Evolutionary conservation across 2,888 invertebrate genomes (phyloP).

Genomic region (Bombylius major): DNA sequence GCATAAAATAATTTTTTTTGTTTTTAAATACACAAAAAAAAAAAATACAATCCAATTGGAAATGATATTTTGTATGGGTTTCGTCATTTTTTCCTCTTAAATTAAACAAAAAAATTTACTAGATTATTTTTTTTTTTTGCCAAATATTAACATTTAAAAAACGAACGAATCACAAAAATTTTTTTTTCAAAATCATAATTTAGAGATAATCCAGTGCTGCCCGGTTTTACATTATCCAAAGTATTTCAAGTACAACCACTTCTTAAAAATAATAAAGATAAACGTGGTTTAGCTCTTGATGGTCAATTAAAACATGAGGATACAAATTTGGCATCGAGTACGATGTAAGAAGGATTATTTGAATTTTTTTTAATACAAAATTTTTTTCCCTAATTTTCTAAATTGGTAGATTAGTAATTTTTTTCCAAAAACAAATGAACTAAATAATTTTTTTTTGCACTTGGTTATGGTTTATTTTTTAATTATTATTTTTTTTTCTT

Average conservation of each 20-base stretch:
- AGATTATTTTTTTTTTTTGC: slow-evolving; percentile 2
- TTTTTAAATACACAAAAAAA: no score
- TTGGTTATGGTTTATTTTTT: no score
- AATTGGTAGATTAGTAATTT: no score
- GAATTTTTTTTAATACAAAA: background rate
- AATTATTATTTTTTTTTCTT: no score
- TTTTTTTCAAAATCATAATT: slow-evolving; percentile 33
- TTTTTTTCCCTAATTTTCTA: no score
- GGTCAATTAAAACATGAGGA: slow-evolving; percentile 81
- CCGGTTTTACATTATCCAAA: slow-evolving; percentile 76
- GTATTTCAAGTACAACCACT: slow-evolving; percentile 66
- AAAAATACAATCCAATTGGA: background rate
- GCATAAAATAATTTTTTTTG: no score
- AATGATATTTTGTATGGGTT: slow-evolving; percentile 7
- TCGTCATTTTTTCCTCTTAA: slow-evolving; percentile 9
- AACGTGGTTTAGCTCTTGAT: slow-evolving; percentile 71
- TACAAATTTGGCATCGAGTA: slow-evolving; percentile 76
- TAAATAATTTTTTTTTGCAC: no score
- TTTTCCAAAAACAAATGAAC: no score
- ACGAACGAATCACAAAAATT: slow-evolving; percentile 6
- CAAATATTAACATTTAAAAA: background rate
- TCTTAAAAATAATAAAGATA: slow-evolving; percentile 71
- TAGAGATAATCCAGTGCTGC: slow-evolving; percentile 68
- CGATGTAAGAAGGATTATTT: slow-evolving; percentile 49
- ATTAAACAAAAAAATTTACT: background rate